phyloP scores from a whole-genome alignment of 2,113 vertebrate genomes.

The Andinoacara biseriatus region DNA sequence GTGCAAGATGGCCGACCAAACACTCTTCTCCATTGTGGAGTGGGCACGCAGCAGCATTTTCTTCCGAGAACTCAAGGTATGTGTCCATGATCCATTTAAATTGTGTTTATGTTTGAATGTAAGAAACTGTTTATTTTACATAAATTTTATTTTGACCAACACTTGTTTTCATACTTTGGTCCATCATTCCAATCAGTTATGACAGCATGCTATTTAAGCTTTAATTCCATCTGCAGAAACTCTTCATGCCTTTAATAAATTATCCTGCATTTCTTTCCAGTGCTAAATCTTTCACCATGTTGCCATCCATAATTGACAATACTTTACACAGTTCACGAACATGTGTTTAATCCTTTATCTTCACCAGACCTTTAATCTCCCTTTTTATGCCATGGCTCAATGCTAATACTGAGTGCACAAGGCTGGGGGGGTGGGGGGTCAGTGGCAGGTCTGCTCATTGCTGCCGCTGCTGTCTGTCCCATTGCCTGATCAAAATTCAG shows the following conservation, averaged over 20 bases:
- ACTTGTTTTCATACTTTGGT: not conserved
- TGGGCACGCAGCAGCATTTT: constrained; percentile 99
- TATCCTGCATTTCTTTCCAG: constrained; percentile 34
- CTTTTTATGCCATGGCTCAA: constrained; percentile 53
- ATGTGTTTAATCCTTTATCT: constrained; percentile 61
- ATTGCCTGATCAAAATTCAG: constrained; percentile 70
- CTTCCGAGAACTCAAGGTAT: constrained; percentile 98
- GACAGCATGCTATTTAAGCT: not conserved
- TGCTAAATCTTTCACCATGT: constrained; percentile 43
- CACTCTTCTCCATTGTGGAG: constrained; percentile 98
- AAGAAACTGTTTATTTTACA: not conserved
- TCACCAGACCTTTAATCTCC: constrained; percentile 59
- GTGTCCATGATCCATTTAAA: not conserved
- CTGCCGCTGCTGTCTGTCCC: constrained; percentile 34
- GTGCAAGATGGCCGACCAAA: constrained; percentile 99
- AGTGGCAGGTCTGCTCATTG: not conserved
- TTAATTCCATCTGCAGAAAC: constrained; percentile 23
- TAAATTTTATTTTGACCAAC: not conserved
- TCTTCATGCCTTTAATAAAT: constrained; percentile 30
- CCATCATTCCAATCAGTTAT: not conserved
- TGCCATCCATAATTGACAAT: constrained; percentile 54
- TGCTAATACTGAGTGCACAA: constrained; percentile 48
- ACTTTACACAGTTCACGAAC: constrained; percentile 42
- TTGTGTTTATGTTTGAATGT: not conserved
- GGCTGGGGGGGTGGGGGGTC: not conserved